A percentile compares a stretch with the other conserved stretches of the same genome.
These are phyloP conservation scores for Orchestia grillus DNA, from an alignment of 1,140 invertebrate genomes.

Conservation along the genomic window DNA sequence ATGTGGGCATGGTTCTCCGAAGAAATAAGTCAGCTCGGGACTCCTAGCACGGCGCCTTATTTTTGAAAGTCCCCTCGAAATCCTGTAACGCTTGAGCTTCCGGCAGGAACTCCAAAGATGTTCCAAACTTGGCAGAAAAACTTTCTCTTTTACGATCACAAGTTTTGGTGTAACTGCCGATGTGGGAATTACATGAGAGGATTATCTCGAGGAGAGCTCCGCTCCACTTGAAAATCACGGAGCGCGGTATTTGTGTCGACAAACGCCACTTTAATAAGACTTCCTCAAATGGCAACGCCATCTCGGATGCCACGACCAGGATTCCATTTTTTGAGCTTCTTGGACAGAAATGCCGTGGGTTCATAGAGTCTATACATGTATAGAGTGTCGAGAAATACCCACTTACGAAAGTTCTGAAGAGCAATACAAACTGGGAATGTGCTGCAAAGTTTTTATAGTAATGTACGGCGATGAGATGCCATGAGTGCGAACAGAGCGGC, in stretches of 20 bases:
- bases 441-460: neutral
- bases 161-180: slow-evolving; percentile 45
- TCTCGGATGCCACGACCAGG: neutral
- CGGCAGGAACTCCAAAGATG: slow-evolving; percentile 39
- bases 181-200: slow-evolving; percentile 43
- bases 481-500: neutral
- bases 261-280: slow-evolving; percentile 26
- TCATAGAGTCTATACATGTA: neutral
- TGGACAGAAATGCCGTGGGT: neutral
- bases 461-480: neutral
- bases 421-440: neutral
- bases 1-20: neutral
- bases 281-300: neutral
- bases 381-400: neutral
- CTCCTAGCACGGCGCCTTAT: neutral
- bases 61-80: slow-evolving; percentile 33
- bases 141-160: slow-evolving; percentile 50
- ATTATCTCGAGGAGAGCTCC: slow-evolving; percentile 23
- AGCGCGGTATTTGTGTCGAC: neutral
- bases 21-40: slow-evolving; percentile 15
- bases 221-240: slow-evolving; percentile 1
- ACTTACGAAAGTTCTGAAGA: neutral
- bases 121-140: slow-evolving; percentile 46
- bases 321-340: neutral
- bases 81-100: slow-evolving; percentile 29